phyloP scores from a whole-genome alignment of 2,888 invertebrate species.

The Melikaiella ostensackeni region DNA sequence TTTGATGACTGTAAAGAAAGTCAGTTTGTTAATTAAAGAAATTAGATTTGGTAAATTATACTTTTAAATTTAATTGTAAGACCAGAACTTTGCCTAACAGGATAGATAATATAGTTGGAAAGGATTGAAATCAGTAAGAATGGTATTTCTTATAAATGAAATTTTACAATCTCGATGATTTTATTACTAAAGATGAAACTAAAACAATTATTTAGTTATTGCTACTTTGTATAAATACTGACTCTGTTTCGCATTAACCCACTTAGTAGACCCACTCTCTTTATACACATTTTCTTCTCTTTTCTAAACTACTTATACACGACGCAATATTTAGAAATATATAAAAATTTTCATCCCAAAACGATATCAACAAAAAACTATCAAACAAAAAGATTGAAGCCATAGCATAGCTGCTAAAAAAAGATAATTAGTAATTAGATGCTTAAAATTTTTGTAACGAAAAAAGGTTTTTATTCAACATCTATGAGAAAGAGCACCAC shows the following conservation, averaged over 20 bases:
- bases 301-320: constrained; percentile 19
- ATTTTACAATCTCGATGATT: constrained; percentile 26
- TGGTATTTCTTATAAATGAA: constrained; percentile 6
- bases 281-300: constrained; percentile 17
- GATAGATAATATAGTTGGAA: neutral
- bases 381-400: neutral
- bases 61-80: too few species aligned
- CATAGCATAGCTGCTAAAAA: neutral
- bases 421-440: neutral
- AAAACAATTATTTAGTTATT: constrained; percentile 30
- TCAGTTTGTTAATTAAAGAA: neutral
- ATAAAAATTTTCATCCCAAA: constrained; percentile 21
- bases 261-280: constrained; percentile 12
- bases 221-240: constrained; percentile 38
- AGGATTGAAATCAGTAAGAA: neutral
- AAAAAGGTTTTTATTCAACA: neutral
- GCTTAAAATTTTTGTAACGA: neutral
- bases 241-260: constrained; percentile 23
- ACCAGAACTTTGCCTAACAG: neutral
- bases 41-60: neutral
- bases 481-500: constrained; percentile 21
- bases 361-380: constrained; percentile 7
- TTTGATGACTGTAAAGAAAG: neutral
- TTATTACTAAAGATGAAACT: constrained; percentile 35
- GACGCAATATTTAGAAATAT: constrained; percentile 34